These are phyloP conservation scores for Tenualosa thibaudeaui DNA, from an alignment of 2,797 vertebrate species.

Conservation along the genomic window DNA sequence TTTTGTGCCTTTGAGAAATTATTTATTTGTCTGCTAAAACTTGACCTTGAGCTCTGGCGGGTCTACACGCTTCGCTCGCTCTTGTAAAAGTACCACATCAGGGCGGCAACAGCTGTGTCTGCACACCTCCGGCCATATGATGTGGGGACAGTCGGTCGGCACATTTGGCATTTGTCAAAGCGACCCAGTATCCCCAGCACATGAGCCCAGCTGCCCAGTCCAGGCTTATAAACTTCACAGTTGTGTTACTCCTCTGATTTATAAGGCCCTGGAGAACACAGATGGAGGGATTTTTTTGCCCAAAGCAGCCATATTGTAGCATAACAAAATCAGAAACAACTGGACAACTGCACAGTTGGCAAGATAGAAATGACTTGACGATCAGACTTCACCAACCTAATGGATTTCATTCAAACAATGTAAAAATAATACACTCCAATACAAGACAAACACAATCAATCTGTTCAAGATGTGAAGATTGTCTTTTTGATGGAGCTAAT, in stretches of 20 bases:
- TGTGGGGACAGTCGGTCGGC: background rate
- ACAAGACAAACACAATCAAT: no score
- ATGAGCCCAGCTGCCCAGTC: background rate
- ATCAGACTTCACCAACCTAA: no score
- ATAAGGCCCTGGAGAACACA: background rate
- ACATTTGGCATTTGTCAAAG: background rate
- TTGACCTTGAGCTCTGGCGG: background rate
- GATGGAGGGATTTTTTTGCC: no score
- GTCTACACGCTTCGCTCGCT: no score
- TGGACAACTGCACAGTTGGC: no score
- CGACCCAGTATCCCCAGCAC: background rate
- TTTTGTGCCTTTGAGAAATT: background rate
- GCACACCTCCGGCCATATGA: background rate
- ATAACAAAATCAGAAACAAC: no score
- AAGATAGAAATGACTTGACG: no score
- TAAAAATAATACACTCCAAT: no score
- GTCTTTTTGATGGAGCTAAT: no score
- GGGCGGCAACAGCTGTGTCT: background rate
- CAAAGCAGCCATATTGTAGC: background rate
- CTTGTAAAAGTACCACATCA: background rate
- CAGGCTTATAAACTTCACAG: constrained; percentile 12
- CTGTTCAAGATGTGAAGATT: no score
- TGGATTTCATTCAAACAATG: no score
- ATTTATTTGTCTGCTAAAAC: background rate
- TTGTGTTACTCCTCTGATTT: background rate